A percentile compares a stretch with the other conserved stretches of the same genome.
Evolutionary conservation across 1,140 invertebrate species (phyloP).

Genomic region (Thaumetopoea pityocampa): DNA sequence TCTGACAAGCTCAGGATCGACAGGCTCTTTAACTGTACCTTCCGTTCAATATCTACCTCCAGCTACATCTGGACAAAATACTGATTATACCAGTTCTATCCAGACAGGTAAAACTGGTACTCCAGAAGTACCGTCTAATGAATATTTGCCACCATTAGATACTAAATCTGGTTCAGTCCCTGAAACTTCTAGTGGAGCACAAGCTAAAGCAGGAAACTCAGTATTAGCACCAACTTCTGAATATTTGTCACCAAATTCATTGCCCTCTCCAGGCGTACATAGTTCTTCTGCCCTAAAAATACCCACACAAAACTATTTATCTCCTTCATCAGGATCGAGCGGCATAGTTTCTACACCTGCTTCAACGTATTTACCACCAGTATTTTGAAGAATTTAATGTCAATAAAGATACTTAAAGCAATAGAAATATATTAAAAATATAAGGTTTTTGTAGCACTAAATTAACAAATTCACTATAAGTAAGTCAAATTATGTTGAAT

Average conservation of each 20-base stretch:
- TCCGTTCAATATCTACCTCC: no score
- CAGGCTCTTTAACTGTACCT: no score
- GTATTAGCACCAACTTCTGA: conserved; percentile 8
- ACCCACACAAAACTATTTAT: conserved; percentile 8
- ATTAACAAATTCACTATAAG: neutral
- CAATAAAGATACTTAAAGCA: neutral
- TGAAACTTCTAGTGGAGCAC: conserved; percentile 2
- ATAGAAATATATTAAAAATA: neutral
- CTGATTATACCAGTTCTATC: neutral
- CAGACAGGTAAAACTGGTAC: neutral
- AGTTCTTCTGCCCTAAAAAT: no score
- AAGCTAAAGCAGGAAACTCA: conserved; percentile 12
- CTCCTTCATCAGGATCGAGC: conserved; percentile 2
- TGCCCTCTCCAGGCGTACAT: conserved; percentile 9
- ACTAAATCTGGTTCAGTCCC: neutral
- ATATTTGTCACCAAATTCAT: conserved; percentile 24
- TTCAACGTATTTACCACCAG: conserved; percentile 45
- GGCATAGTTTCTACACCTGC: conserved; percentile 32
- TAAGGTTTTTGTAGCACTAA: neutral
- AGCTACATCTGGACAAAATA: no score
- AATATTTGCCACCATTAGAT: conserved; percentile 4
- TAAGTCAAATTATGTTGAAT: conserved; percentile 2
- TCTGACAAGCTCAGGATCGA: no score
- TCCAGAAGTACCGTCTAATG: conserved; percentile 1
- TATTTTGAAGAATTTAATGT: conserved; percentile 17